Conservation (phyloP, 92 coral and sea anemone species). For the Zoanthus sansibaricus region DNA sequence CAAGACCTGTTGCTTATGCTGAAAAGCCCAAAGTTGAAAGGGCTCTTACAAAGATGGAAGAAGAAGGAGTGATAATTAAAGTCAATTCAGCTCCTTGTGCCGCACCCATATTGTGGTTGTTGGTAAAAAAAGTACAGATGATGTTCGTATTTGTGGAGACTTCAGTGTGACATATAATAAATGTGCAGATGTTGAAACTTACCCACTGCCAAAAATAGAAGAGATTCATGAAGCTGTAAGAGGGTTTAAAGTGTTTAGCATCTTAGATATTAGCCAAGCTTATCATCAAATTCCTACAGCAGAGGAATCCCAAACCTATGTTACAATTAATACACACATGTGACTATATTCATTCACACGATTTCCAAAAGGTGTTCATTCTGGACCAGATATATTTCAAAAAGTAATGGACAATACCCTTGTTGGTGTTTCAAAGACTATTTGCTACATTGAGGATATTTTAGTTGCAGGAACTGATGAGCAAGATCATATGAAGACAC, state of each 20-base stretch:
- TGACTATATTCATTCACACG: conserved; percentile 62
- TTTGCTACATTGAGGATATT: conserved; percentile 52
- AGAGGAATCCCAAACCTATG: conserved; percentile 61
- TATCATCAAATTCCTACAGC: conserved; percentile 73
- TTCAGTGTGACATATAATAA: neutral
- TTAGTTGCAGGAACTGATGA: conserved; percentile 56
- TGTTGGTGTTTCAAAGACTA: conserved; percentile 55
- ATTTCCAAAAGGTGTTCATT: conserved; percentile 53
- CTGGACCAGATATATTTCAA: conserved; percentile 61
- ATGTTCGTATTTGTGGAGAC: conserved; percentile 56
- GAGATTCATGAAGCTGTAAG: conserved; percentile 64
- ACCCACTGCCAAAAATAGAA: conserved; percentile 56
- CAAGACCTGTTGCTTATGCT: conserved; percentile 56
- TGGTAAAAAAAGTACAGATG: conserved; percentile 31
- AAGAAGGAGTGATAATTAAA: conserved; percentile 57
- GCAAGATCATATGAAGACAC: conserved; percentile 51
- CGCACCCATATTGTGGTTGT: conserved; percentile 47
- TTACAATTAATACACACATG: conserved; percentile 70
- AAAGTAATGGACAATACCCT: conserved; percentile 66
- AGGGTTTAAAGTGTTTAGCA: conserved; percentile 62
- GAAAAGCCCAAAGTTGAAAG: conserved; percentile 55
- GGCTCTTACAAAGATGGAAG: conserved; percentile 55
- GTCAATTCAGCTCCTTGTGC: conserved; percentile 50
- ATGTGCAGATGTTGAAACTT: conserved; percentile 48
- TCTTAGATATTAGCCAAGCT: conserved; percentile 63